Evolutionary conservation across 2,888 invertebrate species (phyloP), one percentile per base, ranked within the genome.

Genomic region (Nomada ferruginata): DNA sequence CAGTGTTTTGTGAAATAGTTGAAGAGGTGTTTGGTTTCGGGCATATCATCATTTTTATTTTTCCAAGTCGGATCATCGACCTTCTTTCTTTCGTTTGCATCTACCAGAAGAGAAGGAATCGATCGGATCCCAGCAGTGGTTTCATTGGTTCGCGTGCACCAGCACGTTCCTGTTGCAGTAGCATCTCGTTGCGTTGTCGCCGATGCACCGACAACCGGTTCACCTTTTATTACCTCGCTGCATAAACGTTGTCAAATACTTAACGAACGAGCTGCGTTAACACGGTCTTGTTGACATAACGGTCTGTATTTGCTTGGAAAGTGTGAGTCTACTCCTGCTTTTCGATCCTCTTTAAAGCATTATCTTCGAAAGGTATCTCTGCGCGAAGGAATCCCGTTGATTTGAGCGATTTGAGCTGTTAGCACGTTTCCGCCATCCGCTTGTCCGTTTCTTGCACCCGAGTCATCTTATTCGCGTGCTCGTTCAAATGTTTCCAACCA

Each of bases 231-330:
- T 68, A 44, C 66, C 55, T 18, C 1, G 76, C 65, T 61, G 72
- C 72, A 65, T 61, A 65, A 79, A 60, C 65, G 26, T 57, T 50
- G 50, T 64, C 63, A 55, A 61, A 55, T 65, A 65, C 20, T 74
- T 68, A 55, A 74, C 55, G 55, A 66, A 36, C 53, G 11, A 42
- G 23, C 50, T 47, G 42, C n/a, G 66, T 50, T 50, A 66, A n/a
- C 79, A 26, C 23, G 18, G 2, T 13, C 2, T 29, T 68, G 79
- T 80, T 73, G 79, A 79, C 79, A 79, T 79, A 80, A 80, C 79
- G 63, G 80, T 80, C 72, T 71, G 59, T 59, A 57, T 64, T 72
- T 72, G 55, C 57, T 68, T 50, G 66, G 71, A 66, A 78, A 70
- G 65, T 23, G 66, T 70, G 69, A 65, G 55, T 74, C 42, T 26